Evolutionary conservation across 2,113 vertebrate species (phyloP).

Genomic region (Colistium nudipinnis): DNA sequence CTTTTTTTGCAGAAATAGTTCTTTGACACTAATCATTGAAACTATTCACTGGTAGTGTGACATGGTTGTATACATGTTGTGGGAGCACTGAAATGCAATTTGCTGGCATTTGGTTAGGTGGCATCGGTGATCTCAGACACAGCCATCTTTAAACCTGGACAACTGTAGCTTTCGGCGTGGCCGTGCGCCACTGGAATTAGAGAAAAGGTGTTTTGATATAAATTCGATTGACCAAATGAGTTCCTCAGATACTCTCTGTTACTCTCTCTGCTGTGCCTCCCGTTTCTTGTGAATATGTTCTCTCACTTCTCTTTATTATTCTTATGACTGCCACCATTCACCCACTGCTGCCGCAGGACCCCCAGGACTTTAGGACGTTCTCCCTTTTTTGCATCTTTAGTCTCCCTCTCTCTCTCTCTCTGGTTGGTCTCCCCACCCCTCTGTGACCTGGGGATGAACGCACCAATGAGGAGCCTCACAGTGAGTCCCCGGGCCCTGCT

Average conservation of each 20-base stretch:
- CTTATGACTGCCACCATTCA: conserved; percentile 53
- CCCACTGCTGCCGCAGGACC: conserved; percentile 61
- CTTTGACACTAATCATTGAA: too few relatives aligned
- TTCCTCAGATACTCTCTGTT: not conserved
- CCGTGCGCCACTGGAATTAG: too few relatives aligned
- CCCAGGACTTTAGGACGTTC: conserved; percentile 55
- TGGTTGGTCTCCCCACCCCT: conserved; percentile 77
- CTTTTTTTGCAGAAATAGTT: too few relatives aligned
- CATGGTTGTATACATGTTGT: too few relatives aligned
- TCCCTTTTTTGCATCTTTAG: conserved; percentile 59
- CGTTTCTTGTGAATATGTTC: conserved; percentile 28
- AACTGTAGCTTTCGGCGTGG: too few relatives aligned
- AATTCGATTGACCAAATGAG: not conserved
- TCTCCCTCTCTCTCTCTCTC: conserved; percentile 52
- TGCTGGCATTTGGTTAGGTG: too few relatives aligned
- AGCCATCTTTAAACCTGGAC: too few relatives aligned
- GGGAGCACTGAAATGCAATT: too few relatives aligned
- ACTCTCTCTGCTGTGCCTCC: not conserved
- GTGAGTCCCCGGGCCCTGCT: conserved; percentile 78
- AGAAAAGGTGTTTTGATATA: not conserved
- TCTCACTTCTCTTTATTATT: conserved; percentile 39
- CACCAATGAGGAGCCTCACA: conserved; percentile 89
- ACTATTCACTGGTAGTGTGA: too few relatives aligned
- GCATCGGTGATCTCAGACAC: too few relatives aligned
- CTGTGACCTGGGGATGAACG: conserved; percentile 84